Percentiles rank a stretch among this genome's conserved stretches.
Conservation (phyloP, 2,797 vertebrate species). For the Clarias pachynema region DNA sequence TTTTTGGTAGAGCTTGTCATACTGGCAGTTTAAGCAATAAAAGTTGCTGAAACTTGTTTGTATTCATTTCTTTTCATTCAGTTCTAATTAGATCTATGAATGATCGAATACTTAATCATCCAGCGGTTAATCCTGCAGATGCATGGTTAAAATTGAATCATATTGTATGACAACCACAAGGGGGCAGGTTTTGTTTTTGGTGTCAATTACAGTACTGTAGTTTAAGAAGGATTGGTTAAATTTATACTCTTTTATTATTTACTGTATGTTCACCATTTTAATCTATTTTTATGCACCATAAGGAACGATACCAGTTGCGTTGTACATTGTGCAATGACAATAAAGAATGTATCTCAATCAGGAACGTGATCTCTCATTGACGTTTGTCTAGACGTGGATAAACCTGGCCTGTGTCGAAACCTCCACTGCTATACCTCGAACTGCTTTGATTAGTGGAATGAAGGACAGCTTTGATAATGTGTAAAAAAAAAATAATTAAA, state of each 20-base stretch:
- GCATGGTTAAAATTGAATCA: background rate
- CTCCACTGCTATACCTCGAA: background rate
- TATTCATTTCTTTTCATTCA: background rate
- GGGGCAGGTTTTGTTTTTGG: constrained; percentile 22
- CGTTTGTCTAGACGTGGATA: background rate
- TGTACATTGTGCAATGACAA: no score
- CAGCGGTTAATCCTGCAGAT: background rate
- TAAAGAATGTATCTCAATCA: background rate
- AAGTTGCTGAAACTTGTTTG: constrained; percentile 57
- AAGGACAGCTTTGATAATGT: background rate
- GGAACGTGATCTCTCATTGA: background rate
- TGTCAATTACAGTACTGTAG: background rate
- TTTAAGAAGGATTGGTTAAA: background rate
- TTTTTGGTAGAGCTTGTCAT: constrained; percentile 96
- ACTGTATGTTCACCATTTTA: no score
- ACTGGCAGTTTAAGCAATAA: constrained; percentile 94
- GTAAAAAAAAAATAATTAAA: background rate
- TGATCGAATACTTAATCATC: background rate
- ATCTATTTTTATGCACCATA: no score
- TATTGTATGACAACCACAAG: constrained; percentile 24
- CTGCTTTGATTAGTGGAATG: background rate
- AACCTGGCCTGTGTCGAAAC: background rate
- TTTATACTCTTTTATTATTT: no score
- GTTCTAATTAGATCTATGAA: background rate
- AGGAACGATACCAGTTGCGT: no score